Evolutionary conservation across 2,888 invertebrate species (phyloP).

Genomic region (Diploptera punctata): DNA sequence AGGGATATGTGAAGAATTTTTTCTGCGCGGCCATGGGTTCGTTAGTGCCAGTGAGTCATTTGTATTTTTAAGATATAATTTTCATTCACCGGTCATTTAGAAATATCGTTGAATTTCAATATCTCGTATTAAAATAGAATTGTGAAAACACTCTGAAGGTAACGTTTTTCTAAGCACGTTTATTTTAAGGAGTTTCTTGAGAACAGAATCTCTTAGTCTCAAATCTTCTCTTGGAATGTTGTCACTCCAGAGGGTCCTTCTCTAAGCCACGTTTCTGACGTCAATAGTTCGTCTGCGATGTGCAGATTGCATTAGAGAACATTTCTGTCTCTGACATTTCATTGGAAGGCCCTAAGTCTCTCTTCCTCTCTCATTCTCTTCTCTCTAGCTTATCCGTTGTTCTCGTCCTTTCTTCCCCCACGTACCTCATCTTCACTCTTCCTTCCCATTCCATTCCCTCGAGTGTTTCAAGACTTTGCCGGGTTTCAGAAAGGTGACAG

Average conservation of each 20-base stretch:
- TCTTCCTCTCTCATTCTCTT: slow-evolving; percentile 15
- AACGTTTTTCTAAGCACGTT: no score
- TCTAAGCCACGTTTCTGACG: slow-evolving; percentile 9
- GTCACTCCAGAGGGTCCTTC: slow-evolving; percentile 1
- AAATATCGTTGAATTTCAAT: no score
- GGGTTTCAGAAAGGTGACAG: slow-evolving; percentile 35
- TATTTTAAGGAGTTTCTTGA: no score
- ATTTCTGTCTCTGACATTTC: slow-evolving; percentile 38
- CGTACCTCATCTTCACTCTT: slow-evolving; percentile 2
- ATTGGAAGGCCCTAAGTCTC: slow-evolving; percentile 26
- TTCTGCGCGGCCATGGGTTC: no score
- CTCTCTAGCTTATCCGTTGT: slow-evolving; percentile 2
- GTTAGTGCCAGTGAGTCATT: no score
- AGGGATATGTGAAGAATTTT: no score
- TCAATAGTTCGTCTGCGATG: slow-evolving; percentile 33
- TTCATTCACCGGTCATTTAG: no score
- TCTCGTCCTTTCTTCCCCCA: not conserved
- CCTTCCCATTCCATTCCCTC: slow-evolving; percentile 11
- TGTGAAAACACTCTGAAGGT: no score
- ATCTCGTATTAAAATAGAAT: no score
- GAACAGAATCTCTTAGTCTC: no score
- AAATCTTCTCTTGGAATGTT: not conserved
- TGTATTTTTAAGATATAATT: no score
- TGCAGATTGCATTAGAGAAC: slow-evolving; percentile 37
- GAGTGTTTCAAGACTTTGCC: slow-evolving; percentile 25